Evolutionary conservation across 1,140 invertebrate species (phyloP), one percentile per base, ranked within the genome.

Genomic region (Aphidius ervi): DNA sequence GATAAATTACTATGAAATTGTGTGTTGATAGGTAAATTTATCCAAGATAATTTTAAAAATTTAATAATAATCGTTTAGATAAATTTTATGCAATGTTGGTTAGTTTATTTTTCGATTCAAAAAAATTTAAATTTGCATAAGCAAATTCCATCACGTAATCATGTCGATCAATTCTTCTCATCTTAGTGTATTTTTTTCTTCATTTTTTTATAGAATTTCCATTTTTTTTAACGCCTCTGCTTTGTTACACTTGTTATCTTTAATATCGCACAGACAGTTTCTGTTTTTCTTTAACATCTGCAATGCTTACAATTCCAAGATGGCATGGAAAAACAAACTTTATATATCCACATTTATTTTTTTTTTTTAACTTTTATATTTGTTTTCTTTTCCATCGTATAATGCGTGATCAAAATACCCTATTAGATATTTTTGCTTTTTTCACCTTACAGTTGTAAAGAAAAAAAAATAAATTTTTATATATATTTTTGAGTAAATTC

Each of bases 261-360:
- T 58, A 50, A 58, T 58, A 41, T 46, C 16, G 54, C 10, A 31
- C 23, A 31, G 23, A 31, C 23, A 23, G 40, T 43, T 50, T 58
- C n/a, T 58, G 48, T 58, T 50, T 58, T 49, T 58, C 39, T 58
- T 58, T 42, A 58, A 50, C 57, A 37, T 50, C 41, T 31, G 23
- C 23, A 31, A 31, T n/a, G 39, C 57, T 37, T 40, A 41, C 42
- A 37, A 39, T 6, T 39, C 48, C 57, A 50, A 8, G 41, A 39
- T 49, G 57, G 57, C 46, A 50, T 58, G 39, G 47, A 46, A 58
- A 48, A 58, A 58, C 57, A 58, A 58, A 50, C 47, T 10, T 41
- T 23, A 16, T 31, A 31, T 31, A 31, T 31, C 37, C 31, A 9
- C 31, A 10, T 39, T 10, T 16, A 40, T 41, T 3, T 53, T 43